These are phyloP conservation scores for Drosophila serrata DNA, from an alignment of 1,140 invertebrate genomes.

Conservation along the genomic window DNA sequence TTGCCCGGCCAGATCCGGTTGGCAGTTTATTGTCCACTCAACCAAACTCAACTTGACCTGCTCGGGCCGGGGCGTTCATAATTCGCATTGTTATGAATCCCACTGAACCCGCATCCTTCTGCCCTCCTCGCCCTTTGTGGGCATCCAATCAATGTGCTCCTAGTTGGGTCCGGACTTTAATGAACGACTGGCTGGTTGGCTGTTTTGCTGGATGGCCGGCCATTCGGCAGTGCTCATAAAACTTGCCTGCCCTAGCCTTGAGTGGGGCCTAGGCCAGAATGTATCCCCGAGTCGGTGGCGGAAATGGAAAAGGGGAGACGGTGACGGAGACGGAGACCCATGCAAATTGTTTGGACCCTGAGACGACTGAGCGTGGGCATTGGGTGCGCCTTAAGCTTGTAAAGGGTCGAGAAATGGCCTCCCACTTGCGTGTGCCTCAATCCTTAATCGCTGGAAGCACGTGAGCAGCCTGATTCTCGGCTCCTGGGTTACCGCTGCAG, in stretches of 20 bases:
- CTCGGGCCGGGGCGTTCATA: constrained; percentile 63
- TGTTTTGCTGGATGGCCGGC: constrained; percentile 29
- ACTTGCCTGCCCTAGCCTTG: constrained; percentile 45
- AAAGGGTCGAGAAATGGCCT: constrained; percentile 41
- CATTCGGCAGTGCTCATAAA: constrained; percentile 56
- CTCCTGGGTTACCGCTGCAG: constrained; percentile 9
- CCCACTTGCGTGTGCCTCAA: constrained; percentile 57
- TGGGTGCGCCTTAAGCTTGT: constrained; percentile 65
- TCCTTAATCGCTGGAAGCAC: constrained; percentile 65
- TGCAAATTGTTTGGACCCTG: constrained; percentile 61
- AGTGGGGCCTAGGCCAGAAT: constrained; percentile 24
- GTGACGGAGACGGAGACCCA: constrained; percentile 9
- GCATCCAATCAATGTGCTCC: constrained; percentile 57
- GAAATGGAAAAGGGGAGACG: background rate
- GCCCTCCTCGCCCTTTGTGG: constrained; percentile 16
- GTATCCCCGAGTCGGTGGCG: background rate
- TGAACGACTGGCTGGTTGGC: constrained; percentile 36
- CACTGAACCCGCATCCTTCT: background rate
- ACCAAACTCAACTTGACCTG: constrained; percentile 79
- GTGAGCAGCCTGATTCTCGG: constrained; percentile 50
- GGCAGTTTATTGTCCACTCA: constrained; percentile 76
- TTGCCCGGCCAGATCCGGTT: constrained; percentile 61
- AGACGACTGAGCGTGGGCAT: constrained; percentile 31
- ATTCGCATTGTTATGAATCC: constrained; percentile 64
- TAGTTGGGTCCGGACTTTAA: constrained; percentile 33